A percentile compares a stretch with the other conserved stretches of the same genome.
Conservation (phyloP, 2,113 vertebrate species). For the Eclectus roratus region DNA sequence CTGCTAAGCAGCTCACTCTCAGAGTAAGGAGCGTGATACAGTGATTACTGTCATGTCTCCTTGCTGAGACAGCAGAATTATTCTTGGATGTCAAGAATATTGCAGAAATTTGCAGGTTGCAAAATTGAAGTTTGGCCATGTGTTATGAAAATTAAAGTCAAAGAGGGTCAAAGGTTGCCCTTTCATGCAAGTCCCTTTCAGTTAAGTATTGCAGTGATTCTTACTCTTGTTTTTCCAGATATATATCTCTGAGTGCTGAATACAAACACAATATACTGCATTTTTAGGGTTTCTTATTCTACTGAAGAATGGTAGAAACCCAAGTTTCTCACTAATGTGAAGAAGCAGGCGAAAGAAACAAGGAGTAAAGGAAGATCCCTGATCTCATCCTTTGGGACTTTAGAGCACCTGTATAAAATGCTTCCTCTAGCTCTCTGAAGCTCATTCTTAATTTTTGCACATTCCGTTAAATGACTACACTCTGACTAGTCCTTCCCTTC, state of each 20-base stretch:
- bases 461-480: background rate
- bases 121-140: background rate
- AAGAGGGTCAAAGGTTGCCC: rapidly evolving
- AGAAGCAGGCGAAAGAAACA: background rate
- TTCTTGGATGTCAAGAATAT: background rate
- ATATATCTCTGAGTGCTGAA: background rate
- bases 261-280: background rate
- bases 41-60: background rate
- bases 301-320: background rate
- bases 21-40: rapidly evolving
- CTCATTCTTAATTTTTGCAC: background rate
- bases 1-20: background rate
- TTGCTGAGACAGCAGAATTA: background rate
- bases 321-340: background rate
- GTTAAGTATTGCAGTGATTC: background rate
- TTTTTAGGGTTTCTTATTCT: background rate
- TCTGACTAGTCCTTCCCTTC: background rate
- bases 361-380: background rate
- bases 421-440: background rate
- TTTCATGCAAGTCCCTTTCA: background rate
- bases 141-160: background rate
- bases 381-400: background rate
- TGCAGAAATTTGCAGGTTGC: background rate
- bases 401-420: background rate
- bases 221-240: background rate